These are phyloP conservation scores for Hesperophylax magnus DNA, from an alignment of 1,140 invertebrate species.

Conservation along the genomic window DNA sequence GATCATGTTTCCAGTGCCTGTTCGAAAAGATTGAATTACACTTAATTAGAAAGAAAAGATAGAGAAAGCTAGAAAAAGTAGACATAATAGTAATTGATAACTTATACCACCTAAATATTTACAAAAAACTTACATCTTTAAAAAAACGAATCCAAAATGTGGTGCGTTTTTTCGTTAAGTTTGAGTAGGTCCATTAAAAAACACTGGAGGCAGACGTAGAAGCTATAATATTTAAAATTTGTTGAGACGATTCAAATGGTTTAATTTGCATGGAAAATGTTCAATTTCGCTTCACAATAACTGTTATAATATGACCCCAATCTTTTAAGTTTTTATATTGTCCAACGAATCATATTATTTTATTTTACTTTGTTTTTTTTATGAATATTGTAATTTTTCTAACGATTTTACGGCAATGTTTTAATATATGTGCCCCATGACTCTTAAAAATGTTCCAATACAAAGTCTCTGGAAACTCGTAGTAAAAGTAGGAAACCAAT, in stretches of 20 bases:
- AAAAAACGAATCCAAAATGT: constrained; percentile 45
- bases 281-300: too few species aligned
- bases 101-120: constrained; percentile 33
- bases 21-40: constrained; percentile 18
- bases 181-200: constrained; percentile 52
- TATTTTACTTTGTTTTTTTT: too few species aligned
- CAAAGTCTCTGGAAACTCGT: too few species aligned
- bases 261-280: background rate
- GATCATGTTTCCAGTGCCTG: constrained; percentile 16
- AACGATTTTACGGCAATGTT: too few species aligned
- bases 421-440: too few species aligned
- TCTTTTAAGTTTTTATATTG: too few species aligned
- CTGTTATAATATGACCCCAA: too few species aligned
- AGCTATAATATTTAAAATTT: constrained; percentile 6
- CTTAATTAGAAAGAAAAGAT: constrained; percentile 42
- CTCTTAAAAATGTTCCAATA: too few species aligned
- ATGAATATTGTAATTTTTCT: too few species aligned
- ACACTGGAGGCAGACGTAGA: background rate
- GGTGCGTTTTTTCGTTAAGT: constrained; percentile 58
- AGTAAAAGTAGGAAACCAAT: too few species aligned
- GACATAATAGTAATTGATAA: constrained; percentile 23
- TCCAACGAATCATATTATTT: too few species aligned
- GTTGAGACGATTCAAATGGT: constrained; percentile 11
- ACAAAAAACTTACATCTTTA: constrained; percentile 39
- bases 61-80: constrained; percentile 51